Percentiles rank a stretch among this genome's conserved stretches.
Evolutionary conservation across 1,140 invertebrate species (phyloP).

Genomic region (Ceratina japonica): DNA sequence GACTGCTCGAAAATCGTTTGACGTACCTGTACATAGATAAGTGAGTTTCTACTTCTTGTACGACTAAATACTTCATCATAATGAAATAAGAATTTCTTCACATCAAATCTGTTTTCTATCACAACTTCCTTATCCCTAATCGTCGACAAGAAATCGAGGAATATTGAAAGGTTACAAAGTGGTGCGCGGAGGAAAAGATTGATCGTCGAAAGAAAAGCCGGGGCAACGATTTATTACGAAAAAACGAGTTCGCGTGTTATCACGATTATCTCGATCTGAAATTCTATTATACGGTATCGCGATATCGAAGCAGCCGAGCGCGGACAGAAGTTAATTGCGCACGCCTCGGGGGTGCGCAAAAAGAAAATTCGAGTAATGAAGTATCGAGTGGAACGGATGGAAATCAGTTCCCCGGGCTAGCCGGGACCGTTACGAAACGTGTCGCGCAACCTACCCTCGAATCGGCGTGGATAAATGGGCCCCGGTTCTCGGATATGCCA

Average conservation of each 20-base stretch:
- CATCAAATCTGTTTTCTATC: too few species aligned
- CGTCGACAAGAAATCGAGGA: neutral
- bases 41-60: too few species aligned
- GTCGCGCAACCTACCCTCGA: conserved; percentile 19
- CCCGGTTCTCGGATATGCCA: neutral
- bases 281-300: neutral
- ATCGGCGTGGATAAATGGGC: conserved; percentile 9
- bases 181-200: neutral
- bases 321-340: conserved; percentile 22
- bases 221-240: neutral
- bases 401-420: conserved; percentile 11
- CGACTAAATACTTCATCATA: too few species aligned
- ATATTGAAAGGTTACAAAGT: neutral
- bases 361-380: conserved; percentile 22
- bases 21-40: too few species aligned
- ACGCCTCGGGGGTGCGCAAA: neutral
- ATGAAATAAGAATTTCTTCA: too few species aligned
- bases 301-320: neutral
- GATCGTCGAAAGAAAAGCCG: neutral
- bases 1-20: too few species aligned
- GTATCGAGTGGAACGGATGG: conserved; percentile 7
- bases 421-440: conserved; percentile 36
- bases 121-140: neutral
- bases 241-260: neutral
- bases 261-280: too few species aligned